These are phyloP conservation scores for Acanthisitta chloris DNA, from an alignment of 2,113 vertebrate genomes.

Conservation along the genomic window DNA sequence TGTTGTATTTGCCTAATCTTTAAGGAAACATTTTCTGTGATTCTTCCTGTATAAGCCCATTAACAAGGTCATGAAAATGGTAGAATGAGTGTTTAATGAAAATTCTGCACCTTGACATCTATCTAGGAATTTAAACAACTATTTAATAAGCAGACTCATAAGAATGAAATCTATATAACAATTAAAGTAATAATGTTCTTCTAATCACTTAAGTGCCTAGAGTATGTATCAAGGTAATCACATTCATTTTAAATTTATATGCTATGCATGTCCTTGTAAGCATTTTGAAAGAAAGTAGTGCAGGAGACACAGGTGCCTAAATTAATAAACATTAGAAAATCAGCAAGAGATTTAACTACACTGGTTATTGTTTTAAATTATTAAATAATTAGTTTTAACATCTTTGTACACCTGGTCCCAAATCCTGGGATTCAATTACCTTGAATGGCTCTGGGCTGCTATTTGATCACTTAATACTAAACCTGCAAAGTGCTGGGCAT, in stretches of 20 bases:
- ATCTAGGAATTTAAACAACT: slow-evolving; percentile 64
- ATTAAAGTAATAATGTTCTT: slow-evolving; percentile 73
- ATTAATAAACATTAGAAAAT: slow-evolving; percentile 86
- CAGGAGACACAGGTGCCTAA: slow-evolving; percentile 78
- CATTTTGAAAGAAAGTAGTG: slow-evolving; percentile 70
- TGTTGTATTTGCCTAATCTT: not conserved
- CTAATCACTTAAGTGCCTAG: slow-evolving; percentile 67
- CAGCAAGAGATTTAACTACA: slow-evolving; percentile 78
- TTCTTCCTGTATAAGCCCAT: not conserved
- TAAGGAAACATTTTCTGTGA: not conserved
- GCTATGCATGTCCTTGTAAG: slow-evolving; percentile 55
- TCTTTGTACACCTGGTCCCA: slow-evolving; percentile 76
- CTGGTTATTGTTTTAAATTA: slow-evolving; percentile 84
- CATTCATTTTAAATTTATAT: slow-evolving; percentile 71
- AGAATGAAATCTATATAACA: slow-evolving; percentile 68
- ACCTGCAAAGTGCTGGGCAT: slow-evolving; percentile 38
- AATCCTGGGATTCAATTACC: slow-evolving; percentile 70
- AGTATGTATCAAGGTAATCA: slow-evolving; percentile 66
- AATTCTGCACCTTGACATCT: slow-evolving; percentile 43
- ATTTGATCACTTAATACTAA: slow-evolving; percentile 61
- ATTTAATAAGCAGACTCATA: slow-evolving; percentile 55
- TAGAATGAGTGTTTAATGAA: slow-evolving; percentile 46
- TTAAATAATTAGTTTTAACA: slow-evolving; percentile 81
- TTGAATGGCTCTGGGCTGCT: slow-evolving; percentile 51
- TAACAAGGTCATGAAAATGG: not conserved